Evolutionary conservation across 2,888 invertebrate species (phyloP).

Genomic region (Athrips mouffetella): DNA sequence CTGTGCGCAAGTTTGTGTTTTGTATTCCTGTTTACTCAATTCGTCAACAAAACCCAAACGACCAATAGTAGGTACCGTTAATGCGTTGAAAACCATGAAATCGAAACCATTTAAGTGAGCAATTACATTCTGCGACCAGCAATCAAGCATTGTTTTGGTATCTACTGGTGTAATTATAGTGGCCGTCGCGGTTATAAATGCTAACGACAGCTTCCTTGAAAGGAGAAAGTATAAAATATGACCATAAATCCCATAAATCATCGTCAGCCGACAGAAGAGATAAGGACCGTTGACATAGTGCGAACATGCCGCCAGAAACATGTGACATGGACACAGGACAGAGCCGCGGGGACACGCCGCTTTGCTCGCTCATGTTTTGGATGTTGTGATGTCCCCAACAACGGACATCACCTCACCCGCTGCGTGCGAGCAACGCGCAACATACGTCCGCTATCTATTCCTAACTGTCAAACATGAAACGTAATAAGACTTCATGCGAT

Average conservation of each 20-base stretch:
- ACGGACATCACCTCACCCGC: slow-evolving; percentile 10
- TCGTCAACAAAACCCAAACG: background rate
- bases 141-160: slow-evolving; percentile 1
- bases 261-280: slow-evolving; percentile 55
- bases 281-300: slow-evolving; percentile 62
- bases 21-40: no score
- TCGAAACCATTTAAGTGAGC: slow-evolving; percentile 9
- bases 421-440: background rate
- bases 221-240: slow-evolving; percentile 56
- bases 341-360: background rate
- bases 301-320: slow-evolving; percentile 49
- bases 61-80: slow-evolving; percentile 6
- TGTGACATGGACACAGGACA: slow-evolving; percentile 37
- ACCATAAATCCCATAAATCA: slow-evolving; percentile 73
- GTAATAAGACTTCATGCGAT: background rate
- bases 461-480: background rate
- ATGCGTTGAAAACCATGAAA: slow-evolving; percentile 6
- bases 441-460: background rate
- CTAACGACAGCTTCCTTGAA: slow-evolving; percentile 37
- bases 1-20: no score
- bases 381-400: slow-evolving; percentile 6
- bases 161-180: slow-evolving; percentile 1
- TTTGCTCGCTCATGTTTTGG: background rate
- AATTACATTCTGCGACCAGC: background rate
- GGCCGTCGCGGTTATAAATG: background rate